Percentiles rank a stretch among this genome's conserved stretches.
Conservation (phyloP, 2,888 invertebrate species). For the Acanthosoma haemorrhoidale region DNA sequence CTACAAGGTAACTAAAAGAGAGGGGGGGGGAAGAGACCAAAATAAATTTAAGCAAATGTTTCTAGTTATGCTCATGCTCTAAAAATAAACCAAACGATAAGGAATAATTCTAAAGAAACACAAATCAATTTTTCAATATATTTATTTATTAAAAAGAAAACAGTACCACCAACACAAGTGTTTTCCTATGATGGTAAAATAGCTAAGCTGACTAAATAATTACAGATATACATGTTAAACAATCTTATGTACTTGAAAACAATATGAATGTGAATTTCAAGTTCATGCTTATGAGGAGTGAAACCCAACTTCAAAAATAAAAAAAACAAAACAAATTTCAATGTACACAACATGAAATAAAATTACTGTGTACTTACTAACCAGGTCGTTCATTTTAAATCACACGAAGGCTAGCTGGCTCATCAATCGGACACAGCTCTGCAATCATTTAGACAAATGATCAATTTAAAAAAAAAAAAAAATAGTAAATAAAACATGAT, state of each 20-base stretch:
- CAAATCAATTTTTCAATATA: constrained; percentile 11
- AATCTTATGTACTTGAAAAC: neutral
- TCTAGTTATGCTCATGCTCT: neutral
- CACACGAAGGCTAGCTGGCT: constrained; percentile 18
- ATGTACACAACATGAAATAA: constrained; percentile 27
- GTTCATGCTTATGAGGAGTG: constrained; percentile 19
- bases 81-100: neutral
- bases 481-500: constrained; percentile 13
- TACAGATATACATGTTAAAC: neutral
- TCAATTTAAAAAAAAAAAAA: constrained; percentile 23
- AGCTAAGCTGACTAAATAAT: neutral
- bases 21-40: neutral
- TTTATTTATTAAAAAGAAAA: constrained; percentile 11
- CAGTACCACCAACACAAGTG: neutral
- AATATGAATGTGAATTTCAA: constrained; percentile 27
- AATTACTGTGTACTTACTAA: constrained; percentile 26
- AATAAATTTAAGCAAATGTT: neutral
- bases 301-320: constrained; percentile 3
- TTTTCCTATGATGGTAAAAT: constrained; percentile 1
- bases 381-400: constrained; percentile 14
- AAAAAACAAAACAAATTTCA: neutral
- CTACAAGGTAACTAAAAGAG: constrained; percentile 6
- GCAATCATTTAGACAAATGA: constrained; percentile 24
- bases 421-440: constrained; percentile 21
- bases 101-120: constrained; percentile 7